Evolutionary conservation across 2,888 invertebrate species (phyloP), one percentile per base, ranked within the genome.

Genomic region (Leptarthrus brevirostris): DNA sequence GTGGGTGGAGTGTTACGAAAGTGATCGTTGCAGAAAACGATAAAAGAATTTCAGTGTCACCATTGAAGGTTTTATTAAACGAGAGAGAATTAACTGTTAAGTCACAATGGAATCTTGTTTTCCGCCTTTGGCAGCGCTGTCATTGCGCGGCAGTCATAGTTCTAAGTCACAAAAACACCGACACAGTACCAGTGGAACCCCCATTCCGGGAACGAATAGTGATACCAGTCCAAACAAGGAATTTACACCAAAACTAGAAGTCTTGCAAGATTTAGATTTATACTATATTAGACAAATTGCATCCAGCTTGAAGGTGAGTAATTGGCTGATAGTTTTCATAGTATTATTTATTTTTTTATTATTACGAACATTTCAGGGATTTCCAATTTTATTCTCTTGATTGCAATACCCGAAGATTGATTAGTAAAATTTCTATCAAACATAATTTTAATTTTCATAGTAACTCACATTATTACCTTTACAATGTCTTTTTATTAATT

Each of bases 201-300:
- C 71, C 34, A 12, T 16, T n/a, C 2, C 40, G 14, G 58, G n/a
- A 14, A 44, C 24, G 14, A 26, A 72, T 36, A 40, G 71, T 36
- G 40, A 20, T 76, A 75, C 74, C 76, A 69, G n/a, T 30, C 49
- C 47, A 22, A 36, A 49, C 20, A 49, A 36, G 22, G 75, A 74
- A 61, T 75, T 76, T 76, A 75, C 80, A 58, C 85, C 85, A 74
- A 86, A 86, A 81, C 83, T 86, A 49, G 86, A 86, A 79, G 84
- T 86, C 66, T 80, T 87, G 36, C 87, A 87, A 78, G 87, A 87
- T 81, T 81, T 87, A 79, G 87, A 87, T 80, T 83, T 87, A 69
- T 87, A 86, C 82, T 87, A 87, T 80, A 87, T 87, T 78, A 84
- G 86, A 61, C 87, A 87, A 81, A 87, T 87, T 74, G 87, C 87